Conservation (phyloP, 2,797 vertebrate species). For the Pangasius macronema region DNA sequence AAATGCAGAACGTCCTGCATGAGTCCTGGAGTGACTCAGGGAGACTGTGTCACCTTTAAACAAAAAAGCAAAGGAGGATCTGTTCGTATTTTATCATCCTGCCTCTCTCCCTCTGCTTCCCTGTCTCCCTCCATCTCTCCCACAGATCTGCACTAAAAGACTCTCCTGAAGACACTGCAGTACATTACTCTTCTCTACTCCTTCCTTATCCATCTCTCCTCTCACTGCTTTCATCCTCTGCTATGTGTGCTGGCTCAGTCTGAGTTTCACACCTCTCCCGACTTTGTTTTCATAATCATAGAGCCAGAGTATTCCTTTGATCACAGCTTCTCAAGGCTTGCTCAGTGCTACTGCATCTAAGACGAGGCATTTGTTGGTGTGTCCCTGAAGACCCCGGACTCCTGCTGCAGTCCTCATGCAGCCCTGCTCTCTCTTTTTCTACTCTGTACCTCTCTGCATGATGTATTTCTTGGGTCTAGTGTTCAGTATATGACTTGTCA, state of each 20-base stretch:
- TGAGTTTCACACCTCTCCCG: conserved; percentile 30
- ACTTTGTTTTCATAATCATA: conserved; percentile 54
- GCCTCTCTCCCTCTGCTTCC: background rate
- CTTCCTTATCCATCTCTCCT: conserved; percentile 38
- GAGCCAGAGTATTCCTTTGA: conserved; percentile 48
- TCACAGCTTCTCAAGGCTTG: conserved; percentile 32
- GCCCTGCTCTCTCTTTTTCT: background rate
- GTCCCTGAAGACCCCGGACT: conserved; percentile 16
- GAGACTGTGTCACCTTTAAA: conserved; percentile 30
- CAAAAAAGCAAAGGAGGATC: background rate
- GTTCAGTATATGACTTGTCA: conserved; percentile 16
- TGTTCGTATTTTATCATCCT: conserved; percentile 12
- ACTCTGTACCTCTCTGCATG: background rate
- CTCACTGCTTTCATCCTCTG: conserved; percentile 44
- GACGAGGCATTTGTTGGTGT: conserved; percentile 42
- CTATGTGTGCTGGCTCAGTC: conserved; percentile 16
- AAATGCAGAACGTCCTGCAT: background rate
- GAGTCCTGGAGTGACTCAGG: conserved; percentile 1
- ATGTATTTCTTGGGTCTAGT: conserved; percentile 14
- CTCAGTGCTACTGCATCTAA: conserved; percentile 34
- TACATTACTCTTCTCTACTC: conserved; percentile 32
- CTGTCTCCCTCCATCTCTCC: background rate
- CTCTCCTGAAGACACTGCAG: conserved; percentile 40
- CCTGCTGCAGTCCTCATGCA: conserved; percentile 4
- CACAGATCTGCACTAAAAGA: conserved; percentile 11